Evolutionary conservation across 2,797 vertebrate species (phyloP), one percentile per base, ranked within the genome.

Genomic region (Hydrophis major): DNA sequence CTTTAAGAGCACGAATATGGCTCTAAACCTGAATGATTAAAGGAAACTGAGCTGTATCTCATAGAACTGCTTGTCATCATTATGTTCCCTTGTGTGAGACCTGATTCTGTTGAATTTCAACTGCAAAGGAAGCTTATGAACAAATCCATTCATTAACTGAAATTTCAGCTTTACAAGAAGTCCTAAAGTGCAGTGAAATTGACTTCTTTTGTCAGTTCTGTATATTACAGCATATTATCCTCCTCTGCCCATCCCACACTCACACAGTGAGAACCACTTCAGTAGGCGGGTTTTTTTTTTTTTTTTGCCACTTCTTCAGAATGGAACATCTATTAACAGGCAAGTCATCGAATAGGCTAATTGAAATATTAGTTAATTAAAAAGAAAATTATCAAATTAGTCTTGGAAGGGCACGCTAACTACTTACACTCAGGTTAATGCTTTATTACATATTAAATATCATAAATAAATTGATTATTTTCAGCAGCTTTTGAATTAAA

Each of bases 271-370:
- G n/a, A 13, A 90, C 92, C 55, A n/a, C 37, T 32, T 3, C 83
- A 94, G 63, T 93, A 95, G 37, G 20, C 47, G 74, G 37, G 4
- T 14, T 90, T 25, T 91, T 95, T 93, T 91, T 42, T 42, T 50
- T 93, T 18, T 93, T 94, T 93, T 87, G 61, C 28, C 90, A 32
- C 93, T 95, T 66, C 88, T 37, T 94, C 61, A 94, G 87, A 94
- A 95, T 93, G 91, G 86, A 56, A 87, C 86, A 93, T 94, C 87
- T 92, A 92, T 95, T 92, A 92, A 92, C 53, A 93, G 57, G 56
- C 74, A 95, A 93, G 63, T 60, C 66, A 92, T 89, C 60, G 37
- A 95, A 93, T 95, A 91, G 94, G 90, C 3, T 96, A 94, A 95
- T 74, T 11, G 93, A 93, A 96, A 90, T 90, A 66, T 91, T 95